Conservation (phyloP, 2,888 invertebrate species). For the Cheilosia urbana region DNA sequence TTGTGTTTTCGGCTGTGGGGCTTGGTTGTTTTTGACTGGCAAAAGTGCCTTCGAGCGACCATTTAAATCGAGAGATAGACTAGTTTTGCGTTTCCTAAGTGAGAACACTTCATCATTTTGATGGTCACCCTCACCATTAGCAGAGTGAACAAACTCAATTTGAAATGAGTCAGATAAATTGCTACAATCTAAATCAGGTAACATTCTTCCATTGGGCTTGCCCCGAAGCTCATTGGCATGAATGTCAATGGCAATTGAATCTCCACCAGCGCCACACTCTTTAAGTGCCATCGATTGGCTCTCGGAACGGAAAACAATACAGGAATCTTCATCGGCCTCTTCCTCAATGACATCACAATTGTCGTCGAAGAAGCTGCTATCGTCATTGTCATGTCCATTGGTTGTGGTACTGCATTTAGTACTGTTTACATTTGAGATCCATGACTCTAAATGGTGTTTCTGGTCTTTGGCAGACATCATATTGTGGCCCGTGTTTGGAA, state of each 20-base stretch:
- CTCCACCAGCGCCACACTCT: conserved; percentile 54
- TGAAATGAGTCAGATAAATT: conserved; percentile 83
- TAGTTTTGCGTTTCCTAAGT: conserved; percentile 44
- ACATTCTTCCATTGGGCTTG: conserved; percentile 44
- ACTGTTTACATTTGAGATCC: conserved; percentile 69
- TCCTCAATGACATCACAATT: conserved; percentile 71
- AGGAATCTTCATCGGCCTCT: conserved; percentile 81
- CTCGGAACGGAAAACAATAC: conserved; percentile 81
- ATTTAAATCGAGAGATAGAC: conserved; percentile 47
- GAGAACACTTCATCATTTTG: conserved; percentile 34
- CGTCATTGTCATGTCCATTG: conserved; percentile 77
- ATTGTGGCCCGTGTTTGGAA: conserved; percentile 11
- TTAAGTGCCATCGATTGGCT: conserved; percentile 80
- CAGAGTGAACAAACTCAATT: conserved; percentile 82
- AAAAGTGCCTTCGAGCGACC: conserved; percentile 55
- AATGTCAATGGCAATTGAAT: conserved; percentile 80
- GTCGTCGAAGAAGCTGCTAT: conserved; percentile 77
- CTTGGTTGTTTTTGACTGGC: conserved; percentile 40
- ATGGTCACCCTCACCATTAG: conserved; percentile 53
- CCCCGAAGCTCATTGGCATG: conserved; percentile 78
- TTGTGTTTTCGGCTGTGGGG: conserved; percentile 77
- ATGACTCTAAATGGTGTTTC: conserved; percentile 69
- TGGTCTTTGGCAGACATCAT: conserved; percentile 40
- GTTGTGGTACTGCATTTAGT: conserved; percentile 62
- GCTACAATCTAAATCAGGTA: conserved; percentile 79